A percentile compares a stretch with the other conserved stretches of the same genome.
Conservation (phyloP, 2,797 vertebrate species). For the Rhynchonycteris naso region DNA sequence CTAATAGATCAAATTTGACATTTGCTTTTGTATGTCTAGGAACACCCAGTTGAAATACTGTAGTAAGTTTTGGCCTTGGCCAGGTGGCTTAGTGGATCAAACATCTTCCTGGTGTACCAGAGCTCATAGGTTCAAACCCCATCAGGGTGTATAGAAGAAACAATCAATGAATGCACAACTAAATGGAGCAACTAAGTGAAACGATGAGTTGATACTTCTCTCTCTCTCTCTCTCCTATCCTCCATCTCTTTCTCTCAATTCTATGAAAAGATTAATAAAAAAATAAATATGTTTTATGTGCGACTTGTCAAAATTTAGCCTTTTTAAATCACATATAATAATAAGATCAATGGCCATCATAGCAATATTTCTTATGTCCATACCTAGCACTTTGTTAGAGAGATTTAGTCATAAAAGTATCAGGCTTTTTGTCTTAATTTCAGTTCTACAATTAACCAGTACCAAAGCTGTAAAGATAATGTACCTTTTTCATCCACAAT, state of each 20-base stretch:
- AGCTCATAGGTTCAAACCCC: too few relatives aligned
- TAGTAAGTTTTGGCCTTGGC: not conserved
- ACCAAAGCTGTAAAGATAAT: too few relatives aligned
- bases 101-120: too few relatives aligned
- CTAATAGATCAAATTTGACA: not conserved
- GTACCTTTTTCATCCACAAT: too few relatives aligned
- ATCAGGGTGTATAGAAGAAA: too few relatives aligned
- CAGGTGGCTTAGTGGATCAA: too few relatives aligned
- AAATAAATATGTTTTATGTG: not conserved
- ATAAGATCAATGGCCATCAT: not conserved
- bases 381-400: not conserved
- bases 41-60: not conserved
- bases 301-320: not conserved
- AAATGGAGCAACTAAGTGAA: too few relatives aligned
- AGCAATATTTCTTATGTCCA: not conserved
- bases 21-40: not conserved
- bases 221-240: too few relatives aligned
- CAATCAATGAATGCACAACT: too few relatives aligned
- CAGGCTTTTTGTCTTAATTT: not conserved
- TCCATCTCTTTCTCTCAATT: too few relatives aligned
- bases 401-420: not conserved
- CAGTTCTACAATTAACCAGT: not conserved
- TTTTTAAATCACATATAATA: not conserved
- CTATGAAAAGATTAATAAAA: too few relatives aligned
- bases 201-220: too few relatives aligned